phyloP scores from a whole-genome alignment of 2,113 vertebrate genomes.

The Pelobates fuscus region DNA sequence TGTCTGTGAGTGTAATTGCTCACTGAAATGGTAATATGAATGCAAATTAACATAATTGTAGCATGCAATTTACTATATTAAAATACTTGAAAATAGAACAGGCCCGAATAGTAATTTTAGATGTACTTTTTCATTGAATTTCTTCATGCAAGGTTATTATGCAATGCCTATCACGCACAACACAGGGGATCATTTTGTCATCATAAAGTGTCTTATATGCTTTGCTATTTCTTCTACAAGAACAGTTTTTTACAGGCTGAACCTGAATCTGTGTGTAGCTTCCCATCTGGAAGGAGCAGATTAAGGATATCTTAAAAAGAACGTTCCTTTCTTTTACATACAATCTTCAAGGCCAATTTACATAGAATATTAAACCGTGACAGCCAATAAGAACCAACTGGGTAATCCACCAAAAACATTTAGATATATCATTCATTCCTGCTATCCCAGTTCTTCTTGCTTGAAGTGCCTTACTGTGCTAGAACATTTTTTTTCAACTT shows the following conservation, averaged over 20 bases:
- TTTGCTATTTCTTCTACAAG: neutral
- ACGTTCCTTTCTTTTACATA: too few species aligned
- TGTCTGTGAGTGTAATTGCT: slow-evolving; percentile 64
- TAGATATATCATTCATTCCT: too few species aligned
- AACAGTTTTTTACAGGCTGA: neutral
- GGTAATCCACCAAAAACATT: too few species aligned
- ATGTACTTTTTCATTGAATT: slow-evolving; percentile 71
- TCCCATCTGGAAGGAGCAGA: too few species aligned
- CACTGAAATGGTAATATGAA: slow-evolving; percentile 73
- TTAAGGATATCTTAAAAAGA: too few species aligned
- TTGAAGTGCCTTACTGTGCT: too few species aligned
- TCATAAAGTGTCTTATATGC: neutral
- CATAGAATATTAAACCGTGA: too few species aligned
- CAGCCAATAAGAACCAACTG: too few species aligned
- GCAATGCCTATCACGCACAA: slow-evolving; percentile 67
- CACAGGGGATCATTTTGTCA: neutral
- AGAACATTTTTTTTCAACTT: too few species aligned
- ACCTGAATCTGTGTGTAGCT: too few species aligned
- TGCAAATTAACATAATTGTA: slow-evolving; percentile 82
- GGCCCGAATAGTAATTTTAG: slow-evolving; percentile 71
- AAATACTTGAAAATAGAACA: slow-evolving; percentile 72
- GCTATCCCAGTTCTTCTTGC: too few species aligned
- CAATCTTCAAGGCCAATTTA: too few species aligned
- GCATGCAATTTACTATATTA: slow-evolving; percentile 73
- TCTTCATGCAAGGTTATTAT: slow-evolving; percentile 62